Conservation (phyloP, 2,797 vertebrate species). For the Pteronotus mesoamericanus region DNA sequence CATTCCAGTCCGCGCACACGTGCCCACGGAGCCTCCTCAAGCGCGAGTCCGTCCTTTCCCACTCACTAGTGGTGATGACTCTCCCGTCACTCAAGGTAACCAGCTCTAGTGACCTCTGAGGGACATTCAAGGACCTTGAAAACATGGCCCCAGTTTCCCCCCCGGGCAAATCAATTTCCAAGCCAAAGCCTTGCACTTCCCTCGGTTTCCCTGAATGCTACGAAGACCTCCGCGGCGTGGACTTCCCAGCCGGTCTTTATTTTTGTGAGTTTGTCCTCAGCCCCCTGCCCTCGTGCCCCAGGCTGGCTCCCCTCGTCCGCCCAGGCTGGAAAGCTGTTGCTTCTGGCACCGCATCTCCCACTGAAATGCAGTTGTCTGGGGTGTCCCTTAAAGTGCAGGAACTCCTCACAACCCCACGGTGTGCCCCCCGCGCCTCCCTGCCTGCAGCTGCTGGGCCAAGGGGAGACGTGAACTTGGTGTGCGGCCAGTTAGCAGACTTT, state of each 20-base stretch:
- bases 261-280: not conserved
- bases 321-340: too few relatives aligned
- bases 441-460: not conserved
- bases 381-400: not conserved
- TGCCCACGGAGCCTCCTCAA: rapidly evolving
- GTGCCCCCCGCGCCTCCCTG: not conserved
- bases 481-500: not conserved
- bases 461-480: not conserved
- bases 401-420: not conserved
- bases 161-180: not conserved
- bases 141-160: not conserved
- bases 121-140: not conserved
- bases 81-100: not conserved
- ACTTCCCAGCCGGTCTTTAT: too few relatives aligned
- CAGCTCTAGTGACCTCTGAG: not conserved
- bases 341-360: not conserved
- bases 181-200: not conserved
- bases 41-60: not conserved
- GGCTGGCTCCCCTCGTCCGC: not conserved
- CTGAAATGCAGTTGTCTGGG: not conserved
- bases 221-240: not conserved
- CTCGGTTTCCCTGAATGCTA: not conserved
- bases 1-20: too few relatives aligned
- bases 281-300: not conserved
- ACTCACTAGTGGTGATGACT: rapidly evolving